These are phyloP conservation scores for Platyscapa corneri DNA, from an alignment of 1,140 invertebrate species.

Conservation along the genomic window DNA sequence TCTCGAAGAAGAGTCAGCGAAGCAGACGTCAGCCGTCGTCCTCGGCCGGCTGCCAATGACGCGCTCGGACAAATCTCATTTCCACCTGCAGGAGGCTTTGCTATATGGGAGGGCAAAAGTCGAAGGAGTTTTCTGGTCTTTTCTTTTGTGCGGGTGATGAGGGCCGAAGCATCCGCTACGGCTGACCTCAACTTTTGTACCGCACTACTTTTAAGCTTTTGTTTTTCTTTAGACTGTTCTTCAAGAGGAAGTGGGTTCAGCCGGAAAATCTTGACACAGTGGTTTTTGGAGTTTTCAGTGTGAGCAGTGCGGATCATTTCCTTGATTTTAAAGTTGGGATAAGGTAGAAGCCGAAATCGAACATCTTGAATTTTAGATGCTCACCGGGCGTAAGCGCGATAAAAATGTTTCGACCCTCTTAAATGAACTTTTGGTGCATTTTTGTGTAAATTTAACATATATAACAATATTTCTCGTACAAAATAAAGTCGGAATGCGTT, in stretches of 20 bases:
- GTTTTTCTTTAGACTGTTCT: constrained; percentile 6
- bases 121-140: not conserved
- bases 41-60: constrained; percentile 9
- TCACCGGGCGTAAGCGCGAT: too few species aligned
- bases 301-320: not conserved
- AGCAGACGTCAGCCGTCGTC: not conserved
- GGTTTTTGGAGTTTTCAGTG: not conserved
- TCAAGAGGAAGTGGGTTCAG: not conserved
- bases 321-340: not conserved
- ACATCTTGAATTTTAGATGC: not conserved
- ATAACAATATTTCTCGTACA: too few species aligned
- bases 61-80: constrained; percentile 25
- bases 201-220: constrained; percentile 29
- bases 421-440: too few species aligned
- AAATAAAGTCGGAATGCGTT: too few species aligned
- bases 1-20: constrained; percentile 1
- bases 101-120: not conserved
- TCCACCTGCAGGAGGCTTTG: not conserved
- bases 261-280: constrained; percentile 8
- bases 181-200: constrained; percentile 4
- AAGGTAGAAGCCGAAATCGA: too few species aligned
- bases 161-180: not conserved
- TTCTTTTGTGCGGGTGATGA: not conserved
- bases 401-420: too few species aligned
- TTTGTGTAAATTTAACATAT: too few species aligned